These are phyloP conservation scores for Habrosyne pyritoides DNA, from an alignment of 2,888 invertebrate species.

Conservation along the genomic window DNA sequence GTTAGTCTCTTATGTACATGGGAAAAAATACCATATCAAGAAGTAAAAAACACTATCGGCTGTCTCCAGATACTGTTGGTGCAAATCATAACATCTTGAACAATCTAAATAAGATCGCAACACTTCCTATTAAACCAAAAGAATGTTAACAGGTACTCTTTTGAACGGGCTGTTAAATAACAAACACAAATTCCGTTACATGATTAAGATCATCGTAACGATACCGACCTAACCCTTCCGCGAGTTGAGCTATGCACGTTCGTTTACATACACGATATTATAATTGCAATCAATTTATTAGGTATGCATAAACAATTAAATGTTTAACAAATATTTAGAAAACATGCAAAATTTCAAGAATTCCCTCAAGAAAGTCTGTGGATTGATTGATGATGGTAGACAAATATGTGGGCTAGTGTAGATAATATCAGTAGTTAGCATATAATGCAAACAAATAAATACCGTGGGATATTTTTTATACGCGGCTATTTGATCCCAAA, in stretches of 20 bases:
- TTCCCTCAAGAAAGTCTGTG: too few species aligned
- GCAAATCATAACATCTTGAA: not conserved
- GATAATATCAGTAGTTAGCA: too few species aligned
- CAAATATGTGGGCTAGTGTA: too few species aligned
- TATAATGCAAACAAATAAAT: too few species aligned
- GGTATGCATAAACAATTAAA: not conserved
- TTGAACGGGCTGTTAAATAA: conserved; percentile 20
- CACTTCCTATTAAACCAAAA: not conserved
- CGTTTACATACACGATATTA: conserved; percentile 42
- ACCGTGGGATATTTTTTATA: too few species aligned
- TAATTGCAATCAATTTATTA: conserved; percentile 37
- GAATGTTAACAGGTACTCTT: not conserved
- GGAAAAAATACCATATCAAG: not conserved
- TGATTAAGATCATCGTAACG: conserved; percentile 37
- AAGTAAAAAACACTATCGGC: not conserved
- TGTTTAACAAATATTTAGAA: not conserved
- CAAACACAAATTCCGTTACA: conserved; percentile 37
- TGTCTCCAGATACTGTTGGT: not conserved
- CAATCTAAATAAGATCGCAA: not conserved
- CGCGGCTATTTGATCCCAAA: too few species aligned
- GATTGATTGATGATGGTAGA: too few species aligned
- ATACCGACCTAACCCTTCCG: conserved; percentile 43
- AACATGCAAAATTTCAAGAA: not conserved
- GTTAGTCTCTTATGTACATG: too few species aligned
- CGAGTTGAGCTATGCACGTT: conserved; percentile 37